A percentile compares a stretch with the other conserved stretches of the same genome.
These are phyloP conservation scores for Phyllostomus hastatus DNA, from an alignment of 2,113 vertebrate species.

Conservation along the genomic window DNA sequence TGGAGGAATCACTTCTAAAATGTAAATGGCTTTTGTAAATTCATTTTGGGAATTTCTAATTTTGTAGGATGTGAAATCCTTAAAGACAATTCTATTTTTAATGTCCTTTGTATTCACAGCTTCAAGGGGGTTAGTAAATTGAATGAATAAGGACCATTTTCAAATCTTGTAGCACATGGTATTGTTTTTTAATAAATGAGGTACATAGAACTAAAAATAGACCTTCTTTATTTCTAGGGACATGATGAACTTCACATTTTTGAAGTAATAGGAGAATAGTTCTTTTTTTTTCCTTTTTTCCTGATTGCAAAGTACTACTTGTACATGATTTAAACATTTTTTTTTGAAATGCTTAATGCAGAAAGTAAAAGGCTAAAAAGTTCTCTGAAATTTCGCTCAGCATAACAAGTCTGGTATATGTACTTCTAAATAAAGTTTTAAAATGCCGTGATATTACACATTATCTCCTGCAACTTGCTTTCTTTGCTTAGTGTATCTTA, in stretches of 20 bases:
- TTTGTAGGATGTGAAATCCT: not conserved
- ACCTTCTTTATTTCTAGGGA: not conserved
- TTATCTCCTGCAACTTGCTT: not conserved
- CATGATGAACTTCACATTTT: not conserved
- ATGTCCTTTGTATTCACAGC: not conserved
- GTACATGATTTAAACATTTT: not conserved
- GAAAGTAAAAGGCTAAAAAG: slow-evolving; percentile 11
- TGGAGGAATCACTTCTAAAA: not conserved
- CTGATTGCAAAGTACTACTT: not conserved
- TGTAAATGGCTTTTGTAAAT: not conserved
- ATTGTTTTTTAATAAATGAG: not conserved
- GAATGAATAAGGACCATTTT: not conserved
- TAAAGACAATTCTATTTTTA: not conserved
- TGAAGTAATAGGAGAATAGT: not conserved
- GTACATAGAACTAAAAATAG: not conserved
- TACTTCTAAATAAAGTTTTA: not conserved
- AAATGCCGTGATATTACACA: not conserved
- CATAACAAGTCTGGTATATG: not conserved
- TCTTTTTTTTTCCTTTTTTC: not conserved
- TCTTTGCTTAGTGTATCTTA: not conserved
- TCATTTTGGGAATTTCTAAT: not conserved
- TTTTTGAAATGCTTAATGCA: not conserved
- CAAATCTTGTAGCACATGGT: not conserved
- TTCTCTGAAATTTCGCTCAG: not conserved
- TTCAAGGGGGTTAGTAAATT: not conserved